These are phyloP conservation scores for Oscheius sp. DNA, from an alignment of 2,888 invertebrate species.

Conservation along the genomic window DNA sequence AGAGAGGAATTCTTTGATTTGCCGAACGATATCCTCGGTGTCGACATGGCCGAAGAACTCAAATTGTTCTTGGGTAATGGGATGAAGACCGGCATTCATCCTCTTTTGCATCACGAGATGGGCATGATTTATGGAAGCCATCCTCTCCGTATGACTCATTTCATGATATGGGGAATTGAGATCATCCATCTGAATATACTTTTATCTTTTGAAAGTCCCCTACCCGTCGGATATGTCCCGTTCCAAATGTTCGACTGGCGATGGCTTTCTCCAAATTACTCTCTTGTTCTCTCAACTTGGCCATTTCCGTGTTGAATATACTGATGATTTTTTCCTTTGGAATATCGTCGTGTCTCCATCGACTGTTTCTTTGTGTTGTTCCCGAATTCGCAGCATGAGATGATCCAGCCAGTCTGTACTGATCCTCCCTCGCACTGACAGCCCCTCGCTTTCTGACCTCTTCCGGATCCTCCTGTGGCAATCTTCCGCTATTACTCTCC, in stretches of 20 bases:
- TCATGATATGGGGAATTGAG: conserved; percentile 25
- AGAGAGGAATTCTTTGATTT: conserved; percentile 73
- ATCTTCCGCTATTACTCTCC: conserved; percentile 38
- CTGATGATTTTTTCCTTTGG: conserved; percentile 93
- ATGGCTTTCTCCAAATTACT: conserved; percentile 47
- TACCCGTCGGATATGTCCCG: conserved; percentile 19
- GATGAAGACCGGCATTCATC: conserved; percentile 81
- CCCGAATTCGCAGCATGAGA: conserved; percentile 39
- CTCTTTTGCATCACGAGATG: conserved; percentile 40
- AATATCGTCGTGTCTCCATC: conserved; percentile 91
- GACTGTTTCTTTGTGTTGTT: conserved; percentile 70
- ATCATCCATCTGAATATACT: conserved; percentile 25
- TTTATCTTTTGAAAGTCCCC: background rate
- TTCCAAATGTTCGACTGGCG: conserved; percentile 28
- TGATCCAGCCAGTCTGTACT: conserved; percentile 41
- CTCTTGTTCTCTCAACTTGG: conserved; percentile 83
- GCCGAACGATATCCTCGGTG: conserved; percentile 91
- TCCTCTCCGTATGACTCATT: conserved; percentile 30
- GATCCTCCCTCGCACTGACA: conserved; percentile 47
- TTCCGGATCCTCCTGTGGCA: conserved; percentile 28
- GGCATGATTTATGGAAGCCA: conserved; percentile 34
- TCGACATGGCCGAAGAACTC: conserved; percentile 92
- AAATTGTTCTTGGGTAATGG: conserved; percentile 97
- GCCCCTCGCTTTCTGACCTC: conserved; percentile 13
- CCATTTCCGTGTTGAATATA: conserved; percentile 92